Evolutionary conservation across 2,888 invertebrate genomes (phyloP).

Genomic region (Cryptus armator): DNA sequence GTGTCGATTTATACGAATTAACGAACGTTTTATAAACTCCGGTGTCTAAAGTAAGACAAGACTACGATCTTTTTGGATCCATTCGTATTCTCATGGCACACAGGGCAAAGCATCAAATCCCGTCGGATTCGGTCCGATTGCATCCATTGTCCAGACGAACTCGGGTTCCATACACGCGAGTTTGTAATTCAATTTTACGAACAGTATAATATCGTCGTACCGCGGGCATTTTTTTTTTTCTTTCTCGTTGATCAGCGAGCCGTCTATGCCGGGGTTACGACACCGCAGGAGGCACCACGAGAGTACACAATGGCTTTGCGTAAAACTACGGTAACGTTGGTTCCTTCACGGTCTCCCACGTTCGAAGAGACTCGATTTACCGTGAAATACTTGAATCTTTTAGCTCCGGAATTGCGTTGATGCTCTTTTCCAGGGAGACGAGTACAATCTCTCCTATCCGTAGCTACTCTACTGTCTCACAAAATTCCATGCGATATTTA

Average conservation of each 20-base stretch:
- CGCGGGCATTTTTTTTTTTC: constrained; percentile 18
- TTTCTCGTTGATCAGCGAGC: constrained; percentile 59
- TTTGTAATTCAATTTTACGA: constrained; percentile 60
- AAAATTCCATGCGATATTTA: constrained; percentile 38
- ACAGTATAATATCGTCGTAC: constrained; percentile 7
- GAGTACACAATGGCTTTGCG: constrained; percentile 73
- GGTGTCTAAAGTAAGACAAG: not conserved
- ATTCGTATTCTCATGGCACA: not conserved
- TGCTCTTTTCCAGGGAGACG: constrained; percentile 75
- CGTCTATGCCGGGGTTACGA: constrained; percentile 63
- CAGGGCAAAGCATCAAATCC: constrained; percentile 17
- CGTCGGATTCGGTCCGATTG: constrained; percentile 59
- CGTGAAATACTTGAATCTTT: constrained; percentile 72
- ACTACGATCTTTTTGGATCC: not conserved
- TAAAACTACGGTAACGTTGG: constrained; percentile 60
- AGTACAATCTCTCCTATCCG: constrained; percentile 24
- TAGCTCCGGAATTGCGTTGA: constrained; percentile 56
- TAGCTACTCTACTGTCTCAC: constrained; percentile 19
- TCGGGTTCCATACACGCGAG: constrained; percentile 34
- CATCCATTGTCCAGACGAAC: constrained; percentile 58
- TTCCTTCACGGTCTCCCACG: constrained; percentile 49
- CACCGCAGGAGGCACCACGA: constrained; percentile 80
- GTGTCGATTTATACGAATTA: not conserved
- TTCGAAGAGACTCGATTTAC: constrained; percentile 76
- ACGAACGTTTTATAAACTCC: not conserved